These are phyloP conservation scores for Araneus ventricosus DNA, from an alignment of 1,140 invertebrate genomes.

Conservation along the genomic window DNA sequence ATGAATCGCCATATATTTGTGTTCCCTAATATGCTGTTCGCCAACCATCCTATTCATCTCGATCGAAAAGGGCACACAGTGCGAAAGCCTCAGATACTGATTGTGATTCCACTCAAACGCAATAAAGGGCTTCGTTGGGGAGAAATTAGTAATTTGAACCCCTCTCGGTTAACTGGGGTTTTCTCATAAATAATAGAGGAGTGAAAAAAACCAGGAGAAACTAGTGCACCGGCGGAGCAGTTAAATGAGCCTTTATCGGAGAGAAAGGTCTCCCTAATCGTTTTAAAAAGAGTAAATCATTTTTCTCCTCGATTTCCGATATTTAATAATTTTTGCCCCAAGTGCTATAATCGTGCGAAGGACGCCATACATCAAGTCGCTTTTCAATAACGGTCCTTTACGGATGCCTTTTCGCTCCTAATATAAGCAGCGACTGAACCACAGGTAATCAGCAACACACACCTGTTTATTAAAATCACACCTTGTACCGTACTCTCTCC, in stretches of 20 bases:
- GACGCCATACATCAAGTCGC: conserved; percentile 50
- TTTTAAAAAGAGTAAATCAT: conserved; percentile 75
- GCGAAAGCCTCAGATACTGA: background rate
- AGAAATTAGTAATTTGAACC: conserved; percentile 9
- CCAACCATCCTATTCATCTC: background rate
- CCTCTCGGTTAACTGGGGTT: background rate
- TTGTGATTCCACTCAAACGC: background rate
- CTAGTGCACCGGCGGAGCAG: background rate
- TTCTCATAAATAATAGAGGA: conserved; percentile 29
- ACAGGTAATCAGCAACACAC: conserved; percentile 55
- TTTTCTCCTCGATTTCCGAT: conserved; percentile 75
- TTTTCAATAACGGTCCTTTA: conserved; percentile 67
- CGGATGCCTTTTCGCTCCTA: conserved; percentile 37
- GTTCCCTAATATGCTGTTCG: background rate
- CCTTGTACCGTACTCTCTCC: background rate
- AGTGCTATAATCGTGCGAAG: conserved; percentile 65
- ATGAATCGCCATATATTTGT: too few relatives aligned
- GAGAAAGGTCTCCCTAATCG: conserved; percentile 69
- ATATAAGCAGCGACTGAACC: conserved; percentile 64
- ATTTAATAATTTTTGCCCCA: conserved; percentile 75
- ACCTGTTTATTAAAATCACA: conserved; percentile 74
- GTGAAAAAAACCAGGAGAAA: background rate
- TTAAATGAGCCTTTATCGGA: conserved; percentile 73
- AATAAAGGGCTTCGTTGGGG: conserved; percentile 19
- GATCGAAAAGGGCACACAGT: background rate